phyloP scores from a whole-genome alignment of 2,888 invertebrate genomes.

The Ochropacha duplaris region DNA sequence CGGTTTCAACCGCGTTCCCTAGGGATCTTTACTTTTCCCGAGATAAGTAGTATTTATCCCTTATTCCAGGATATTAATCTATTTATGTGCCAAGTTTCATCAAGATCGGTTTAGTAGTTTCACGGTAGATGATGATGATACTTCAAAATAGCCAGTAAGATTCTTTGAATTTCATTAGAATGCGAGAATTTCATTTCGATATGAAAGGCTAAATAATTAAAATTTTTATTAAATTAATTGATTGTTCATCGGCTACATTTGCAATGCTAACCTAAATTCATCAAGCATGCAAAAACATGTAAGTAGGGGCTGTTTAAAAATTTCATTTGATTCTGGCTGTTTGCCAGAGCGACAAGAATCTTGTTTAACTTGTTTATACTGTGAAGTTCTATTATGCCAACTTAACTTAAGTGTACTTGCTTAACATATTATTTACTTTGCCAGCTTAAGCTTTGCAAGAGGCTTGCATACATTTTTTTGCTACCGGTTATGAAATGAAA shows the following conservation, averaged over 20 bases:
- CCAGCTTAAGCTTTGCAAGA: constrained; percentile 18
- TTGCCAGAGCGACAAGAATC: constrained; percentile 40
- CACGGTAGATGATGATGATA: too few species aligned
- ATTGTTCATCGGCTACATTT: neutral
- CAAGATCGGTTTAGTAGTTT: too few species aligned
- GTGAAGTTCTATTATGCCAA: constrained; percentile 38
- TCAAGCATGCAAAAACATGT: constrained; percentile 1
- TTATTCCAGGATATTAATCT: too few species aligned
- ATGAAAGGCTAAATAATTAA: too few species aligned
- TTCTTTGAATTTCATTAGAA: too few species aligned
- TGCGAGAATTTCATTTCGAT: too few species aligned
- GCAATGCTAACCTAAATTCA: neutral
- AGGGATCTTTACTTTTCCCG: too few species aligned
- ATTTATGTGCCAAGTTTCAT: too few species aligned
- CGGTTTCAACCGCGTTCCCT: too few species aligned
- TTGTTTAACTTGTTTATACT: constrained; percentile 38
- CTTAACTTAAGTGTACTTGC: constrained; percentile 36
- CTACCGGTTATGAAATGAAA: too few species aligned
- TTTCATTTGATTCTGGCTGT: constrained; percentile 44
- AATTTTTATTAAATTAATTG: constrained; percentile 8
- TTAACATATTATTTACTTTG: constrained; percentile 25
- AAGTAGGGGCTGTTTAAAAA: constrained; percentile 29
- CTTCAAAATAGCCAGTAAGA: too few species aligned
- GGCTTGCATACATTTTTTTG: neutral
- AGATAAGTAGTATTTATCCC: too few species aligned